Evolutionary conservation across 2,113 vertebrate genomes (phyloP), one percentile per base, ranked within the genome.

Genomic region (Triplophysa siluroides): DNA sequence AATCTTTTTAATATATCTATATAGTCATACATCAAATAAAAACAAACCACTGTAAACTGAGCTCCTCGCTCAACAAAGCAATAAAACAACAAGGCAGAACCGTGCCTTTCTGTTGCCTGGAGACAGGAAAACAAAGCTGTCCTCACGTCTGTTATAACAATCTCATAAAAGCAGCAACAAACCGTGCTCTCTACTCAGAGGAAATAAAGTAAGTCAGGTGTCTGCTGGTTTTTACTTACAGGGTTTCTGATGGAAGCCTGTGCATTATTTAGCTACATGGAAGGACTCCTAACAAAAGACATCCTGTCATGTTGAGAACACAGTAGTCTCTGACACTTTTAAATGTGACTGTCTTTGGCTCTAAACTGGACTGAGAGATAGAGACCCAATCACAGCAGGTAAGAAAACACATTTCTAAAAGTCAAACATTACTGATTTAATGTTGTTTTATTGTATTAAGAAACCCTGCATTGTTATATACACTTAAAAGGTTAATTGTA

Each of bases 81-180:
- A 91, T 85, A 78, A 72, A 83, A 80, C 81, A 75, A 83, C 69
- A 85, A 80, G 80, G 83, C 14, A 85, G n/a, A 45, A 78, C 78
- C 80, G 73, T 33, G 14, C 6, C 80, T 62, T 74, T 79, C 72
- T 67, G 95, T 96, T 94, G 91, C 95, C 89, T 90, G 90, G 95
- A 26, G 93, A 96, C 23, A 87, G 84, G 83, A 80, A 88, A 91
- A 92, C 92, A 92, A 84, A 81, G 54, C 72, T 18, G 47, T 74
- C 50, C 58, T 60, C 68, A 50, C 4, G 29, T 19, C 52, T 78
- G 63, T 29, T 21, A 13, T 2, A 9, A n/a, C 10, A 13, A 16
- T 62, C 26, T 23, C 67, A 24, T 16, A 41, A 8, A 50, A 13
- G 45, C 24, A 62, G 62, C 65, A 21, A 26, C 41, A 71, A 67